Percentiles rank a stretch among this genome's conserved stretches.
Conservation (phyloP, 2,797 vertebrate species). For the Macropus fuliginosus region DNA sequence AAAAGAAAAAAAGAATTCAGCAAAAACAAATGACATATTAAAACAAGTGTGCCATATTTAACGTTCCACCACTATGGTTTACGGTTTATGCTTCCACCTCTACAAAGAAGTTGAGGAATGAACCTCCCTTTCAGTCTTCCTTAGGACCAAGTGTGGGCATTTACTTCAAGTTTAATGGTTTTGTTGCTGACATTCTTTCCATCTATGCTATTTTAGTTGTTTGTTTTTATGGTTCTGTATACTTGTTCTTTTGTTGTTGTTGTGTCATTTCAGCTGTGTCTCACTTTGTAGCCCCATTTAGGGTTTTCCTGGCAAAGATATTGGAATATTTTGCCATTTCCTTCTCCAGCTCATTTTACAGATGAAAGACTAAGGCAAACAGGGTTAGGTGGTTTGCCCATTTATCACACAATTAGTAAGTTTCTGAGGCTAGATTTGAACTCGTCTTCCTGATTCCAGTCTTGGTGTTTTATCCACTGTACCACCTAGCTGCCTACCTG, state of each 20-base stretch:
- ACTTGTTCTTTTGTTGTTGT: neutral
- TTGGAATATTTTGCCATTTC: neutral
- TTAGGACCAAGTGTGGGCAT: neutral
- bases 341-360: neutral
- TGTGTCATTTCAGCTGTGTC: neutral
- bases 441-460: neutral
- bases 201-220: neutral
- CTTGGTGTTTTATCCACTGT: neutral
- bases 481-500: neutral
- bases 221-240: neutral
- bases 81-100: neutral
- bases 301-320: neutral
- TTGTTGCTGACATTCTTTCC: neutral
- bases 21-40: neutral
- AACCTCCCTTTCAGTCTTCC: neutral
- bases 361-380: neutral
- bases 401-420: neutral
- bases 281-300: neutral
- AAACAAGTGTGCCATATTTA: neutral
- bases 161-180: neutral
- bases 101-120: neutral
- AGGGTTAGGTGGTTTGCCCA: neutral
- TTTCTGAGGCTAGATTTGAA: neutral
- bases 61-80: neutral
- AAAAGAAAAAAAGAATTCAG: neutral